phyloP scores from a whole-genome alignment of 2,888 invertebrate genomes.

The Cataglyphis albicans region DNA sequence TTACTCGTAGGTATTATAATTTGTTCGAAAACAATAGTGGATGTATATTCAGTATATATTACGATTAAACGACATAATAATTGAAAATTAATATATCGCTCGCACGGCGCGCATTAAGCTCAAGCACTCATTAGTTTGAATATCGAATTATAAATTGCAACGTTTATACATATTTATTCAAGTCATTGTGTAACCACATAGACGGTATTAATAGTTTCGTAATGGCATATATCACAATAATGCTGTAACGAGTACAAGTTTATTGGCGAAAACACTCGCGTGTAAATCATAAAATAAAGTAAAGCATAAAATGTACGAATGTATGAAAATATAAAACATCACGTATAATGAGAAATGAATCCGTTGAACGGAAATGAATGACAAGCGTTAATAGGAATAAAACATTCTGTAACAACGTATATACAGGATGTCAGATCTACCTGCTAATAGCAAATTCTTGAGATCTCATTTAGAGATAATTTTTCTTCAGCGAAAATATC shows the following conservation, averaged over 20 bases:
- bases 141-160: constrained; percentile 39
- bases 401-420: background rate
- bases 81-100: constrained; percentile 21
- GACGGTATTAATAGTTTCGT: constrained; percentile 39
- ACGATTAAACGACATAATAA: constrained; percentile 61
- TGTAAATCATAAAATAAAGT: constrained; percentile 4
- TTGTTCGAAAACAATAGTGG: constrained; percentile 71
- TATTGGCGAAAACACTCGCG: background rate
- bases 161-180: constrained; percentile 45
- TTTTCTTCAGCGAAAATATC: no score
- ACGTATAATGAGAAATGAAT: constrained; percentile 10
- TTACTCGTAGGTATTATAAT: constrained; percentile 72
- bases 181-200: constrained; percentile 17
- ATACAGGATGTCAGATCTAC: background rate
- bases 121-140: constrained; percentile 42
- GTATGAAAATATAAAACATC: constrained; percentile 6
- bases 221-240: constrained; percentile 19
- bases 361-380: background rate
- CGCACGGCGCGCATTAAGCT: background rate
- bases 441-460: no score
- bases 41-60: constrained; percentile 70
- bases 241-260: background rate
- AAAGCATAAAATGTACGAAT: constrained; percentile 8
- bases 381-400: background rate
- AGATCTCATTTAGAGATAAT: no score